A percentile compares a stretch with the other conserved stretches of the same genome.
Evolutionary conservation across 2,797 vertebrate species (phyloP).

Genomic region (Aldrovandia affinis): DNA sequence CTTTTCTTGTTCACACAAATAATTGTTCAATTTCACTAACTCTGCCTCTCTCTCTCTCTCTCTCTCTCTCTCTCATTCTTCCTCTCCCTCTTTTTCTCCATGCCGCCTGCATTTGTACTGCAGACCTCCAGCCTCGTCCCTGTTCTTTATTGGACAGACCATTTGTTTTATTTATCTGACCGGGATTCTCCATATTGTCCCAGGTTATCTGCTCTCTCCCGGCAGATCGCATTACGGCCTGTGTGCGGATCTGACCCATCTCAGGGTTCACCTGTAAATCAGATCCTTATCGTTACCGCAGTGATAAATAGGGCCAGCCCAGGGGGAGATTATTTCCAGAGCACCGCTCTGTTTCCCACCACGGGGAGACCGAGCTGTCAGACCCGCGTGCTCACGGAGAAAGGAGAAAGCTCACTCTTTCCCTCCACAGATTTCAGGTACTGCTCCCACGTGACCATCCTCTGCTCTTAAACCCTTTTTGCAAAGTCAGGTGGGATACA

Average conservation of each 20-base stretch:
- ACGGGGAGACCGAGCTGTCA: conserved; percentile 79
- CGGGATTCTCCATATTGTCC: conserved; percentile 84
- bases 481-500: conserved; percentile 72
- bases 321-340: conserved; percentile 86
- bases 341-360: conserved; percentile 84
- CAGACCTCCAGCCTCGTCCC: background rate
- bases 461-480: conserved; percentile 51
- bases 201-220: conserved; percentile 84
- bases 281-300: conserved; percentile 92
- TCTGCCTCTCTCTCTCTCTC: conserved; percentile 36
- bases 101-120: conserved; percentile 2
- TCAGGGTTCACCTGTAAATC: conserved; percentile 91
- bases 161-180: conserved; percentile 95
- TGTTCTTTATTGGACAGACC: conserved; percentile 76
- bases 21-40: too few species aligned
- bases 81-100: conserved; percentile 47
- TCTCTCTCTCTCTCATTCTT: conserved; percentile 40
- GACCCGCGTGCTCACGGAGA: conserved; percentile 62
- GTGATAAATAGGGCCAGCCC: conserved; percentile 91
- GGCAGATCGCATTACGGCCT: conserved; percentile 87
- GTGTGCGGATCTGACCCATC: conserved; percentile 83
- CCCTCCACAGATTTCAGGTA: conserved; percentile 80
- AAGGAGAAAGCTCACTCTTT: conserved; percentile 61
- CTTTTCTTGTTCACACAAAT: background rate
- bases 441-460: conserved; percentile 70